A percentile compares a stretch with the other conserved stretches of the same genome.
Evolutionary conservation across 1,140 invertebrate species (phyloP).

Genomic region (Nephotettix cincticeps): DNA sequence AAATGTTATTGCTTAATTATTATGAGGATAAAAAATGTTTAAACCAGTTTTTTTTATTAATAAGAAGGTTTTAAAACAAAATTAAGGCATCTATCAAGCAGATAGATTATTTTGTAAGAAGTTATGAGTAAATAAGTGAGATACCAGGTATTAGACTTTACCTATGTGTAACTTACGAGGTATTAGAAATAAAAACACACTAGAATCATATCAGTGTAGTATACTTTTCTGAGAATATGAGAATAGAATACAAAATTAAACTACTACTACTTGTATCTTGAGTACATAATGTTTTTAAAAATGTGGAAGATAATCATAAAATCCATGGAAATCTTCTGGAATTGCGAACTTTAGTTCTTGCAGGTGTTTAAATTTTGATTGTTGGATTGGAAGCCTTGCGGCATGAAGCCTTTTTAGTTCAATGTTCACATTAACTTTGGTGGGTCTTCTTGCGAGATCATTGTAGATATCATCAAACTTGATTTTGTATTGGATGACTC

Average conservation of each 20-base stretch:
- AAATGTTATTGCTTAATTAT: conserved; percentile 13
- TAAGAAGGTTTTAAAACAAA: background rate
- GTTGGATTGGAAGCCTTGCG: background rate
- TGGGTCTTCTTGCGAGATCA: background rate
- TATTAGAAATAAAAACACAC: conserved; percentile 4
- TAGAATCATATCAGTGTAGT: background rate
- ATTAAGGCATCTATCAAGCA: background rate
- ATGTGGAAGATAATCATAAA: background rate
- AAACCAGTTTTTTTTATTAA: background rate
- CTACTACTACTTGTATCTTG: too few species aligned
- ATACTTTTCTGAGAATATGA: background rate
- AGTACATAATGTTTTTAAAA: background rate
- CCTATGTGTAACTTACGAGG: background rate
- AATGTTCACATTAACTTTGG: background rate
- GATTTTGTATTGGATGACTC: conserved; percentile 1
- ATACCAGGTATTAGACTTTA: conserved; percentile 3
- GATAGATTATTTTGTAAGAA: background rate
- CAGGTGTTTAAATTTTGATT: background rate
- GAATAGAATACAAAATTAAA: background rate
- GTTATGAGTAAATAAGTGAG: conserved; percentile 1
- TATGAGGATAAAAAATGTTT: background rate
- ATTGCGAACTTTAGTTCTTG: background rate
- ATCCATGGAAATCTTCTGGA: background rate
- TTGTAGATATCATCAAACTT: background rate
- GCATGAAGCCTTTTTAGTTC: background rate